These are phyloP conservation scores for Erpetoichthys calabaricus DNA, from an alignment of 2,797 vertebrate species.

Conservation along the genomic window DNA sequence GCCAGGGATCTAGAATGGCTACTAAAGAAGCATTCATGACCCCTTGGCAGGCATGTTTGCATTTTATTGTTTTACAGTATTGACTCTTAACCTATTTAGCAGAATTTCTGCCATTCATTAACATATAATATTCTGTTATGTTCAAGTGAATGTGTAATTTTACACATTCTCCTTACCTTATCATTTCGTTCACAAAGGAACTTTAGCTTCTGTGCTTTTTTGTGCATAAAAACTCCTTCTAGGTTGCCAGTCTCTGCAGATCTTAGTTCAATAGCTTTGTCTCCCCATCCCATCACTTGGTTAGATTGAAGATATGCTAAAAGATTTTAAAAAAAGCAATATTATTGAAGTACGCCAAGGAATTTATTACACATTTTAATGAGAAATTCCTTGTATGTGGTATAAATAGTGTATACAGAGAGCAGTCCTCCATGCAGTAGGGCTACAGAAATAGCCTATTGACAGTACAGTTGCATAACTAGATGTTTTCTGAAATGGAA, in stretches of 20 bases:
- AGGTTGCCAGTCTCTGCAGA: conserved; percentile 68
- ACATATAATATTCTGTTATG: too few species aligned
- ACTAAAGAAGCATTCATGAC: too few species aligned
- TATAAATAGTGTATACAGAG: not conserved
- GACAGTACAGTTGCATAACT: too few species aligned
- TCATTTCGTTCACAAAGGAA: conserved; percentile 87
- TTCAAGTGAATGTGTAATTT: too few species aligned
- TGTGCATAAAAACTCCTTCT: conserved; percentile 87
- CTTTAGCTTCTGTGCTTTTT: conserved; percentile 86
- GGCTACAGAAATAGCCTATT: too few species aligned
- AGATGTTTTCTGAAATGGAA: too few species aligned
- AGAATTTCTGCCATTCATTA: too few species aligned
- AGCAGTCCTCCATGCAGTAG: too few species aligned
- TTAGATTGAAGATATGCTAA: conserved; percentile 83
- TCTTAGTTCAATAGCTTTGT: conserved; percentile 79
- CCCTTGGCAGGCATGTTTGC: too few species aligned
- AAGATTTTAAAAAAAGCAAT: conserved; percentile 10
- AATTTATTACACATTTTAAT: not conserved
- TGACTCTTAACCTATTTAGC: too few species aligned
- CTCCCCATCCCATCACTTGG: conserved; percentile 87
- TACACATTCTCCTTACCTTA: conserved; percentile 53
- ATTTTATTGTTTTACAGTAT: too few species aligned
- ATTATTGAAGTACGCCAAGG: conserved; percentile 2
- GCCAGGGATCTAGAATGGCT: too few species aligned
- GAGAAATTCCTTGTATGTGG: not conserved